Evolutionary conservation across 2,797 vertebrate species (phyloP).

Genomic region (Cygnus olor): DNA sequence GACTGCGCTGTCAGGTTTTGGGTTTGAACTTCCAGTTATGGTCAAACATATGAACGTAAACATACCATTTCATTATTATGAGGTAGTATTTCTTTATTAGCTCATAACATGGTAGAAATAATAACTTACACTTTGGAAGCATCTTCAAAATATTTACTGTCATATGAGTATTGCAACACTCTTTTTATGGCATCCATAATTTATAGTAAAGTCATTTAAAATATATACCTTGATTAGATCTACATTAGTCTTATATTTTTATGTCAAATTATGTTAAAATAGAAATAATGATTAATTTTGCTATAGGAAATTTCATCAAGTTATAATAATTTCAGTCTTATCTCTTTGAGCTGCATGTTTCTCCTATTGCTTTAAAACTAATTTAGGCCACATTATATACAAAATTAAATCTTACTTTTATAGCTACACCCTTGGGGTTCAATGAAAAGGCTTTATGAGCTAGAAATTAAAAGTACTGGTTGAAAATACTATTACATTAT

Average conservation of each 20-base stretch:
- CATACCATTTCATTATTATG: neutral
- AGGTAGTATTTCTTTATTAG: conserved; percentile 10
- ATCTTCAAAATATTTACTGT: conserved; percentile 37
- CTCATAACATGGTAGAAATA: neutral
- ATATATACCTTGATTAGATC: conserved; percentile 66
- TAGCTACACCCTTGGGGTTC: conserved; percentile 87
- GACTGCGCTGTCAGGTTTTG: neutral
- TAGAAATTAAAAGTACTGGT: conserved; percentile 88
- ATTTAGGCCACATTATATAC: conserved; percentile 86
- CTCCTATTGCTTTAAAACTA: conserved; percentile 85
- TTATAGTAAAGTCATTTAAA: conserved; percentile 63
- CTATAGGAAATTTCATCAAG: conserved; percentile 77
- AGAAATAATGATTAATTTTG: conserved; percentile 83
- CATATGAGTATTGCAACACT: neutral
- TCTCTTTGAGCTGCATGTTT: conserved; percentile 80
- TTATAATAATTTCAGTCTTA: conserved; percentile 82
- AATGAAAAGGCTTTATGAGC: conserved; percentile 86
- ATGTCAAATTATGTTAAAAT: conserved; percentile 75
- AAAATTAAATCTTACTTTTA: conserved; percentile 89
- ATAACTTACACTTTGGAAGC: neutral
- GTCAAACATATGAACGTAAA: neutral
- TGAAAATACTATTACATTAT: conserved; percentile 86
- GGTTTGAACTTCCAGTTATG: neutral
- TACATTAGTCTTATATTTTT: conserved; percentile 68
- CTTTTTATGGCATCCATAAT: conserved; percentile 44